These are phyloP conservation scores for Panagrolaimus sp. DNA, from an alignment of 1,140 invertebrate genomes.

Conservation along the genomic window DNA sequence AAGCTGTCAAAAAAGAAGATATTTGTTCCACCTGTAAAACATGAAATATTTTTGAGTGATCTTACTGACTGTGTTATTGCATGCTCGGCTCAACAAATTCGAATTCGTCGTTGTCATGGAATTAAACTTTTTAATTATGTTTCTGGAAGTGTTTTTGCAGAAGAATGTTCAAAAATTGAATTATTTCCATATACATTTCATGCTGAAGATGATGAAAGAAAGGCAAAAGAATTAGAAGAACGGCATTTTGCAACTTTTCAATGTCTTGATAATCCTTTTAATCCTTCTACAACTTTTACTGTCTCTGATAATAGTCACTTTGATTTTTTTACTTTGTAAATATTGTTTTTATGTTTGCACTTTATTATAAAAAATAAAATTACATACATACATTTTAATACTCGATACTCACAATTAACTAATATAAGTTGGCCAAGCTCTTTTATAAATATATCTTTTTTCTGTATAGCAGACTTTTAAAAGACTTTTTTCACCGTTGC, in stretches of 20 bases:
- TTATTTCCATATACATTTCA: background rate
- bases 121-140: conserved; percentile 4
- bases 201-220: background rate
- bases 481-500: too few relatives aligned
- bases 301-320: background rate
- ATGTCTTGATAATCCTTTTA: conserved; percentile 13
- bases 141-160: background rate
- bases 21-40: background rate
- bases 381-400: too few relatives aligned
- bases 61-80: background rate
- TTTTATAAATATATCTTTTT: too few relatives aligned
- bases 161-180: background rate
- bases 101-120: conserved; percentile 1
- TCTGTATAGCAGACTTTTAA: too few relatives aligned
- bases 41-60: conserved; percentile 11
- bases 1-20: background rate
- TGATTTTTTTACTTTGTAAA: too few relatives aligned
- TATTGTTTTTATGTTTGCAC: too few relatives aligned
- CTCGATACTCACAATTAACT: too few relatives aligned
- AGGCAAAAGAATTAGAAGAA: background rate
- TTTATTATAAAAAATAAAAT: too few relatives aligned
- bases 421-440: too few relatives aligned
- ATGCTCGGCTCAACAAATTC: conserved; percentile 1
- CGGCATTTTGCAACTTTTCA: background rate
- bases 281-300: background rate